Percentiles rank a stretch among this genome's conserved stretches.
Evolutionary conservation across 2,888 invertebrate species (phyloP).

Genomic region (Yponomeuta sedellus): DNA sequence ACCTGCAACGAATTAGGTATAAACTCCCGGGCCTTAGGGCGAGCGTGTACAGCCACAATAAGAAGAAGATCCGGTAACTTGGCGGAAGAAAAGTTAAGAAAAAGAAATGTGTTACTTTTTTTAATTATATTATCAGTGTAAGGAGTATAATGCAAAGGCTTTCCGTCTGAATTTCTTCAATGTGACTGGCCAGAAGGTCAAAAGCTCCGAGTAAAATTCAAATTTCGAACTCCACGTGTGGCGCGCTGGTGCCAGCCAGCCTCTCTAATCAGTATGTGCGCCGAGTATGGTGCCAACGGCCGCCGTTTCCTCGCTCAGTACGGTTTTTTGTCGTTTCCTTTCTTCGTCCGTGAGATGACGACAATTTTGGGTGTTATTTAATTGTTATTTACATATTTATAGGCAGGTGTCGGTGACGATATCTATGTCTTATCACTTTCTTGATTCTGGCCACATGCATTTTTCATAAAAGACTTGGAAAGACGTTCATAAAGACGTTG

Average conservation of each 20-base stretch:
- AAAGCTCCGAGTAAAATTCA: not conserved
- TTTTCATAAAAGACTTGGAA: no score
- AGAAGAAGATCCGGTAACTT: no score
- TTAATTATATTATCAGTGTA: no score
- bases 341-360: conserved; percentile 1
- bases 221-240: not conserved
- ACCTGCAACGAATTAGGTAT: no score
- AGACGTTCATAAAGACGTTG: no score
- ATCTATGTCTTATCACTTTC: no score
- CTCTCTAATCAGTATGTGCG: conserved; percentile 1
- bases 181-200: not conserved
- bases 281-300: not conserved
- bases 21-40: no score
- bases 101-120: no score
- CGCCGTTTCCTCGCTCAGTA: not conserved
- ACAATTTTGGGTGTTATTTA: not conserved
- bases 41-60: no score
- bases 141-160: no score
- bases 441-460: no score
- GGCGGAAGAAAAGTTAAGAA: no score
- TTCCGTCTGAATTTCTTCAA: not conserved
- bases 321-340: not conserved
- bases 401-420: not conserved
- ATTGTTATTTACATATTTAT: not conserved
- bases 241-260: not conserved